Evolutionary conservation across 2,797 vertebrate genomes (phyloP), one percentile per base, ranked within the genome.

Genomic region (Glossophaga mutica): DNA sequence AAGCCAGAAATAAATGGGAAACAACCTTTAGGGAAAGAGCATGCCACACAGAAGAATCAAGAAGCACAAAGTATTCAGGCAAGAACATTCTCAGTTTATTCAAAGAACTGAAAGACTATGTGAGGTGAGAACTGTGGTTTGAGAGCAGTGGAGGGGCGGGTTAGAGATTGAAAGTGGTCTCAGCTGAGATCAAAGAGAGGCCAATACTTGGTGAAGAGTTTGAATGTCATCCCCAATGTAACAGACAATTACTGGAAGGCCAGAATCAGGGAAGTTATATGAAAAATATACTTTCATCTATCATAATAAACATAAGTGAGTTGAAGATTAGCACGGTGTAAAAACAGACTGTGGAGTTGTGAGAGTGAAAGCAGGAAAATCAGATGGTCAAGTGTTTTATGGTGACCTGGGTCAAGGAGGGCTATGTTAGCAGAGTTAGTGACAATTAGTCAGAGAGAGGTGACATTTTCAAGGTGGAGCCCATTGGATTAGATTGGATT

Each of bases 91-190:
- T 76, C 70, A 8, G 34, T 87, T 82, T 68, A 76, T 7, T 77
- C 6, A 37, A 71, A 71, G 16, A 34, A 8, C 4, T 24, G 42
- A 71, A 94, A 85, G 3, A 14, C 22, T 22, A 11, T 11, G 42
- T 48, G 6, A 7, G 1, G 8, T 67, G 6, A 85, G 14, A 44
- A 78, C 15, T 48, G n/a, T 76, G 37, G 16, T 19, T 21, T 46
- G 6, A 12, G 21, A 19, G 3, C 7, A 10, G 5, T 32, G 9
- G 0, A 0, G 1, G 15, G 1, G 4, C 2, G 2, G 6, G 29
- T 7, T 39, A 12, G 6, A 46, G 50, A 10, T 9, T 81, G n/a
- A 44, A 84, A 65, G 12, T 44, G 16, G 32, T 42, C 32, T 87
- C 24, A 73, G 57, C 2, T 59, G 10, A 73, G 16, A 91, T 55